Evolutionary conservation across 2,888 invertebrate genomes (phyloP), one percentile per base, ranked within the genome.

Genomic region (Drosophila borealis): DNA sequence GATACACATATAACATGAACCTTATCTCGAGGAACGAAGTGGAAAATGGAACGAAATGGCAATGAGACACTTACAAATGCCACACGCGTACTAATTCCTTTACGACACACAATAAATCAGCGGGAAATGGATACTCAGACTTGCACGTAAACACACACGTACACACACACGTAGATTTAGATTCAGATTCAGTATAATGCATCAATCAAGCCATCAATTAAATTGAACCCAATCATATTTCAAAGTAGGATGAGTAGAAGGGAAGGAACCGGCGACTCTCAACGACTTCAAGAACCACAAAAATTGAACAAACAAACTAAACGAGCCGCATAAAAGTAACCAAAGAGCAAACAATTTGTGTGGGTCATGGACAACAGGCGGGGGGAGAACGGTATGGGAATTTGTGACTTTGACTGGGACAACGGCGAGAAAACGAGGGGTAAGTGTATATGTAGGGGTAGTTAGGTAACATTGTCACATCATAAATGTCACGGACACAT

Each of bases 401-500:
- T 37, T 65, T 65, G 67, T 60, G 74, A 74, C 71, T 74, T 73
- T 60, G 50, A 51, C 45, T 37, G 42, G 45, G 37, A 74, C 54
- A 46, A 14, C 21, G 17, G 14, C 14, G 11, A 36, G 42, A 36
- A 36, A 36, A 56, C 25, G 56, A 36, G 29, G 13, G 4, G 19
- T 59, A 54, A 44, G 46, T 51, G 48, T 14, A 11, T 13, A 19
- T 25, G 33, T 19, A 37, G 51, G 49, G 51, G 54, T 65, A 59
- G 81, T 70, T 68, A 72, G 80, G 76, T 63, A 74, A 83, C 74
- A 76, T 76, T 80, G 88, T 81, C 88, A 85, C 82, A 81, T 88
- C 85, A 89, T 86, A 86, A 85, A 89, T 89, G 89, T 87, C 85
- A 84, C 66, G 82, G 80, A 87, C 89, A 86, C 88, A 87, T 81